Evolutionary conservation across 2,797 vertebrate genomes (phyloP).

Genomic region (Propithecus perrieri): DNA sequence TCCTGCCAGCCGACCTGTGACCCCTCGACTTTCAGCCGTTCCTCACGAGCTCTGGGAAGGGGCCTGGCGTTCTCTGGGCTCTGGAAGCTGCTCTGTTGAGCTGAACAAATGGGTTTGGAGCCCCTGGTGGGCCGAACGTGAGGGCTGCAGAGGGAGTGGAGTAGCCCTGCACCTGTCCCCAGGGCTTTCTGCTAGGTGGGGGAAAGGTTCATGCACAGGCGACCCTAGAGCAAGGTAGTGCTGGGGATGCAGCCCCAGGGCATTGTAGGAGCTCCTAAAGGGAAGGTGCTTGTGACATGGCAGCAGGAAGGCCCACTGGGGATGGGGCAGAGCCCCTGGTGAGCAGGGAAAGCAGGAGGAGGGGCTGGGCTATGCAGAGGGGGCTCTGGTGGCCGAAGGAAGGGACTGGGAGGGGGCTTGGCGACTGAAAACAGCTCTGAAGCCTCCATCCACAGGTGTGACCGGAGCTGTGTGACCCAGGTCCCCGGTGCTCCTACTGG

Average conservation of each 20-base stretch:
- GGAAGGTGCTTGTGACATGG: not conserved
- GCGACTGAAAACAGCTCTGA: not conserved
- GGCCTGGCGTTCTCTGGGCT: fast-evolving
- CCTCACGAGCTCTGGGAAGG: not conserved
- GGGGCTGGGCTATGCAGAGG: not conserved
- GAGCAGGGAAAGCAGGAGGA: not conserved
- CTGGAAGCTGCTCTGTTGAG: not conserved
- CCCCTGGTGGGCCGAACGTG: fast-evolving
- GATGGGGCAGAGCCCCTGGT: not conserved
- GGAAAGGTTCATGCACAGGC: not conserved
- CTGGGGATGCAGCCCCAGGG: not conserved
- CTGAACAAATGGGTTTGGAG: not conserved
- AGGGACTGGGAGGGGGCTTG: not conserved
- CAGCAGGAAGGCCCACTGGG: not conserved
- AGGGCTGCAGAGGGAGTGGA: not conserved
- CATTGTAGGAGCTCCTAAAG: not conserved
- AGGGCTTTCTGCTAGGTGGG: not conserved
- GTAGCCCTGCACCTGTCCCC: fast-evolving
- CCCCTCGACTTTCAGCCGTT: not conserved
- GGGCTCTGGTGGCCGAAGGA: fast-evolving
- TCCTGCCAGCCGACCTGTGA: fast-evolving
- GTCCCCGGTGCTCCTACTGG: no score
- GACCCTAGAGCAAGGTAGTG: not conserved
- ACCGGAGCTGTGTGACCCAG: not conserved
- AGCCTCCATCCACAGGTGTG: no score